Base-by-base conservation (phyloP, 2,888 invertebrate species). In the Hoplodrina blanda region DNA sequence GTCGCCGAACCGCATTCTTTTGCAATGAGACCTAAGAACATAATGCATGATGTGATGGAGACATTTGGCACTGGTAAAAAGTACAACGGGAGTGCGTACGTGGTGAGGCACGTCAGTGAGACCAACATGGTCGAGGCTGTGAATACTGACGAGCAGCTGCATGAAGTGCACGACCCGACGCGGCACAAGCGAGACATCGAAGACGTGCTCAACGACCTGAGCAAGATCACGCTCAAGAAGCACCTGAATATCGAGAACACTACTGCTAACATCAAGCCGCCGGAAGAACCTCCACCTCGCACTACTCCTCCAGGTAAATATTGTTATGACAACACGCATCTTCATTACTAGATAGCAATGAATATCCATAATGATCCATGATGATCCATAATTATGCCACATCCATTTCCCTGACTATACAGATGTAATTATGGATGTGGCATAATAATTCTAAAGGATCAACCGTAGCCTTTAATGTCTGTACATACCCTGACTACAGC, bases 21-120 rank as follows among this genome's bases (percentile, higher is more conserved):
- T 75, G 91, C 88, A 75, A 90, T 94, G n/a, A 88, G 93, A 64
- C 93, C 93, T 15, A 95, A 95, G 81, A 94, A 90, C 59, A 94
- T 96, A 68, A 96, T 96, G 96, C 95, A 95, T 62, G 95, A 96
- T 62, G 95, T 96, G 0, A 95, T 96, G 94, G 95, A 96, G 81
- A 95, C 96, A 0, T 96, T 95, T 69, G 96, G 96, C 0, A 92
- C 89, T 52, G 84, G 72, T 62, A 89, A 89, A 60, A 95, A 93
- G 81, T 91, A 85, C 59, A 61, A 82, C 0, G 92, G 90, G 0
- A 91, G 90, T 62, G 94, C 96, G 4, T 95, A 92, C 62, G 91
- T 96, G 5, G 95, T 95, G 2, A 86, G 91, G 53, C 95, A 95
- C 69, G 92, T 94, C 0, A 94, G 95, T 73, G 94, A 93, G 2